Conservation (phyloP, 2,113 vertebrate species). For the Plestiodon gilberti region DNA sequence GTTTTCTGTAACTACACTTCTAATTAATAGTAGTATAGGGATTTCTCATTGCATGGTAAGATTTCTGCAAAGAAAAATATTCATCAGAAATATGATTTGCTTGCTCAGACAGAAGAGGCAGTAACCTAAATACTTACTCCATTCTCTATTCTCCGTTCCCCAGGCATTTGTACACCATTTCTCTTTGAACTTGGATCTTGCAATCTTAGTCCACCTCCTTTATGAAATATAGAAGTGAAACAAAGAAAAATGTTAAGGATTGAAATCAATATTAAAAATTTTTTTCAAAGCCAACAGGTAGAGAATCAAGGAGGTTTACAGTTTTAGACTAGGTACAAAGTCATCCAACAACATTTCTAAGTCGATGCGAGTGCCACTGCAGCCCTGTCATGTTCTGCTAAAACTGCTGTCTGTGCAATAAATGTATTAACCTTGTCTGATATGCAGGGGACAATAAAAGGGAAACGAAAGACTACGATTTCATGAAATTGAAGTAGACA, state of each 20-base stretch:
- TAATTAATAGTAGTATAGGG: neutral
- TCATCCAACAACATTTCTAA: neutral
- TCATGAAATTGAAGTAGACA: neutral
- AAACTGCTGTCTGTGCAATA: neutral
- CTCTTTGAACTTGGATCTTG: constrained; percentile 84
- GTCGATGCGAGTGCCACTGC: constrained; percentile 20
- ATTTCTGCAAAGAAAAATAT: neutral
- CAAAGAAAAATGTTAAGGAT: constrained; percentile 5
- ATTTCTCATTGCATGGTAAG: neutral
- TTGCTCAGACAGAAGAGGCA: neutral
- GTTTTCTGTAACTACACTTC: neutral
- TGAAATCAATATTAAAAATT: neutral
- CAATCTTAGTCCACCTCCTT: constrained; percentile 80
- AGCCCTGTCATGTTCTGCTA: neutral
- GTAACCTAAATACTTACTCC: constrained; percentile 80
- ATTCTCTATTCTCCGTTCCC: constrained; percentile 91
- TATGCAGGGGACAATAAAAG: neutral
- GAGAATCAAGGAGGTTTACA: neutral
- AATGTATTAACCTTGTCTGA: constrained; percentile 6
- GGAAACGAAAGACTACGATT: neutral
- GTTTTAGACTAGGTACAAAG: neutral
- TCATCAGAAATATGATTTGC: neutral
- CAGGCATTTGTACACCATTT: constrained; percentile 86
- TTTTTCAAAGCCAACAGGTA: neutral
- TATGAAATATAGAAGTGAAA: constrained; percentile 23